These are phyloP conservation scores for Clanis bilineata DNA, from an alignment of 2,888 invertebrate genomes.

Conservation along the genomic window DNA sequence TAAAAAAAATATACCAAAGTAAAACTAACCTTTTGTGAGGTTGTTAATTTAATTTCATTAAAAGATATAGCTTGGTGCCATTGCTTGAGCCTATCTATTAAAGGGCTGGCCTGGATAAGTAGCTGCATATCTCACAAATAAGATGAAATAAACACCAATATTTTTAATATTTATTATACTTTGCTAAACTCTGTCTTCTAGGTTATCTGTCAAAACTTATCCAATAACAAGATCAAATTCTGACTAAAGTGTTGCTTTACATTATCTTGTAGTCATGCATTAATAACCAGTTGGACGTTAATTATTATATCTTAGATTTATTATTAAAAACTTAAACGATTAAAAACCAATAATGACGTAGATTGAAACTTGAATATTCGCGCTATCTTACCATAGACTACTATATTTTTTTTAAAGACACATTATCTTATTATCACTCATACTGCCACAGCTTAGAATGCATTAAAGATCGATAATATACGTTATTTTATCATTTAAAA, in stretches of 20 bases:
- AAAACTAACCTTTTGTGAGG: conserved; percentile 85
- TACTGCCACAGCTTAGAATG: no score
- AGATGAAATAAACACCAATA: conserved; percentile 27
- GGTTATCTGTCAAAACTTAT: conserved; percentile 42
- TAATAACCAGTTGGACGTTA: neutral
- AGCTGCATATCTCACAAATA: conserved; percentile 62
- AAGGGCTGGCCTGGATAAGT: conserved; percentile 80
- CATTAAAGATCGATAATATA: no score
- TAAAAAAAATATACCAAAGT: conserved; percentile 18
- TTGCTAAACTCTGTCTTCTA: conserved; percentile 23
- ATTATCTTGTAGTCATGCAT: neutral
- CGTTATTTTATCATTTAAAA: no score
- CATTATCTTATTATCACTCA: conserved; percentile 17
- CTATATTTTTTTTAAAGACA: conserved; percentile 9
- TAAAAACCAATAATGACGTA: neutral
- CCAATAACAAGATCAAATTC: conserved; percentile 19
- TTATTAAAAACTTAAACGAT: neutral
- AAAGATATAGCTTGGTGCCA: conserved; percentile 73
- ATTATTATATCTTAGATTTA: neutral
- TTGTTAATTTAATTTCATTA: conserved; percentile 81
- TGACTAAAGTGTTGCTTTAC: neutral
- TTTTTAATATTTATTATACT: conserved; percentile 9
- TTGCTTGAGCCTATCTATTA: conserved; percentile 79
- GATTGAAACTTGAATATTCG: conserved; percentile 21
- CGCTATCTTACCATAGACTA: conserved; percentile 16